Evolutionary conservation across 2,888 invertebrate genomes (phyloP), one percentile per base, ranked within the genome.

Genomic region (Parnassius apollo): DNA sequence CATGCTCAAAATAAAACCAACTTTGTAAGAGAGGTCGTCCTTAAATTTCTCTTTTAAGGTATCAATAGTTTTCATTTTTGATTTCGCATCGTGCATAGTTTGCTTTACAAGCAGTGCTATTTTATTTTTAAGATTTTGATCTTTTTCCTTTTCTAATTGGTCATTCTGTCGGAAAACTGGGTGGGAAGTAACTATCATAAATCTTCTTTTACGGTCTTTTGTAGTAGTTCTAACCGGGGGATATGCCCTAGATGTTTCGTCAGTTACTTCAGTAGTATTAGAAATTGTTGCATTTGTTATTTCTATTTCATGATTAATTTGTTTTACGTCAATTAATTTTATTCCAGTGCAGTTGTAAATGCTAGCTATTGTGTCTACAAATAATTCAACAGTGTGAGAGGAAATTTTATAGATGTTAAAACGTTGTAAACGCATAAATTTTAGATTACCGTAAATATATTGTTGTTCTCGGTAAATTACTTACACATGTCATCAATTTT

Each of bases 1-100:
- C 76, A 86, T 75, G 65, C 84, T 85, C 7, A 88, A 71, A 62
- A 89, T 78, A 65, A 83, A 88, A 0, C 89, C 90, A 2, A 81
- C 76, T 70, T 69, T 83, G 55, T 88, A 88, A n/a, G 83, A 74
- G 0, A 75, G 61, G 1, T 75, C 65, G 0, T 80, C 71, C 58
- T 77, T 76, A 55, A 80, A 61, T 2, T 64, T 66, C 0, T 73
- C 69, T 64, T 84, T 86, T 2, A 85, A 54, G 0, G 67, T n/a
- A 0, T 81, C 67, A 10, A 86, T 66, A 1, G 72, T 70, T 54
- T 74, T 68, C n/a, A 88, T 74, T 72, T 81, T 86, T 18, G 68
- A 73, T 42, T 80, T 75, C 2, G 83, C 79, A 61, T 88, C 87
- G 51, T 82, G 78, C 18, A 88, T 59, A 0, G 86, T 85, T 71